phyloP scores from a whole-genome alignment of 2,113 vertebrate species.

The Proteles cristata region DNA sequence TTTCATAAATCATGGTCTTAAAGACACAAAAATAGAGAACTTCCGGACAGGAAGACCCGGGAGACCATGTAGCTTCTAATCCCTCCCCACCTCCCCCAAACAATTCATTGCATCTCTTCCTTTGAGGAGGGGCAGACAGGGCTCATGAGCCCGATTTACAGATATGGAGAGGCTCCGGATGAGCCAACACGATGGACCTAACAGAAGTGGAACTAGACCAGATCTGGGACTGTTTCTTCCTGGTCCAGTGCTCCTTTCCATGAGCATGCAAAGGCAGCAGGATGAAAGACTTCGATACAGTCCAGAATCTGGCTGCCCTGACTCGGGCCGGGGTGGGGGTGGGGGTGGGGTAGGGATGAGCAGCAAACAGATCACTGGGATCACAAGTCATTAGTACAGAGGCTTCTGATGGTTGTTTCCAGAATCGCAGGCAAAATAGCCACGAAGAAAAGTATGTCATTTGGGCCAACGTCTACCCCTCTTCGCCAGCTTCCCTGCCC shows the following conservation, averaged over 20 bases:
- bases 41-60: not conserved
- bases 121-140: not conserved
- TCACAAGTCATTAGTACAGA: not conserved
- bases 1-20: not conserved
- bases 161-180: not conserved
- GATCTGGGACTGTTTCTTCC: not conserved
- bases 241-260: not conserved
- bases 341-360: too few relatives aligned
- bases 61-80: not conserved
- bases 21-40: not conserved
- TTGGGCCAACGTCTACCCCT: not conserved
- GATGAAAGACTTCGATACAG: not conserved
- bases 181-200: not conserved
- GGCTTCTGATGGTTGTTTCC: not conserved
- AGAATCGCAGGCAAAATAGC: constrained; percentile 22
- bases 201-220: not conserved
- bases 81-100: not conserved
- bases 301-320: not conserved
- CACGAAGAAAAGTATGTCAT: not conserved
- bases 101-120: not conserved
- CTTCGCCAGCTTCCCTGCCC: not conserved
- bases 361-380: not conserved
- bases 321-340: too few relatives aligned
- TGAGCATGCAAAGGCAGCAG: not conserved
- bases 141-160: not conserved